Base-by-base conservation (phyloP, 2,888 invertebrate species). In the Glaucopsyche alexis region DNA sequence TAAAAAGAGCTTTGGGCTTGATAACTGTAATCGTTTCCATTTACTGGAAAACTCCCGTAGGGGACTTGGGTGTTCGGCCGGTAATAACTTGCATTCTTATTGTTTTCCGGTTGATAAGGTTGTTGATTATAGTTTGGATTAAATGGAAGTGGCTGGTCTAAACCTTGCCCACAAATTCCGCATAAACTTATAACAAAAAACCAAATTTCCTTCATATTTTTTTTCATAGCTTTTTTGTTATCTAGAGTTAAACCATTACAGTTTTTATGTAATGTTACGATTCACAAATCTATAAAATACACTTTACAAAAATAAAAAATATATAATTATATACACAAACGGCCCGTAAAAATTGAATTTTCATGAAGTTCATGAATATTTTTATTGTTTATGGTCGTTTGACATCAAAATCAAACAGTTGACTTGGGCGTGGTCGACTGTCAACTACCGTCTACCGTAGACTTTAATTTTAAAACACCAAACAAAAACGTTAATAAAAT, bases 31-130 rank as follows among this genome's bases (percentile, higher is more conserved):
- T 91, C 90, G 78, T 89, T 89, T 42, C 77, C 78, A 77, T 88
- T 91, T 14, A 91, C 87, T 19, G 91, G 86, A 75, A 88, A 89
- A 78, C 90, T 89, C 14, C 92, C 92, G 79, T 89, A 92, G 55
- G 92, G 90, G 76, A 87, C 80, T 81, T 90, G 90, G 71, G 82
- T 74, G 75, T 88, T 89, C 40, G 85, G 84, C 74, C 89, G 86
- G 75, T 91, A 90, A 40, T 76, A 77, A 19, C 87, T 82, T 49
- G 81, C 83, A 80, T 89, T 92, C 76, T 81, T 84, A 72, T 77
- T 85, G 64, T 84, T 84, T 8, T 80, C 78, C 45, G 80, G 80
- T 77, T 84, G 87, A 69, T 82, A 85, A 76, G 85, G 86, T 75
- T 84, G 86, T 29, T 84, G 84, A 81, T 50, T 66, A 52, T 87